A percentile compares a stretch with the other conserved stretches of the same genome.
Evolutionary conservation across 2,113 vertebrate genomes (phyloP).

Genomic region (Guaruba guarouba): DNA sequence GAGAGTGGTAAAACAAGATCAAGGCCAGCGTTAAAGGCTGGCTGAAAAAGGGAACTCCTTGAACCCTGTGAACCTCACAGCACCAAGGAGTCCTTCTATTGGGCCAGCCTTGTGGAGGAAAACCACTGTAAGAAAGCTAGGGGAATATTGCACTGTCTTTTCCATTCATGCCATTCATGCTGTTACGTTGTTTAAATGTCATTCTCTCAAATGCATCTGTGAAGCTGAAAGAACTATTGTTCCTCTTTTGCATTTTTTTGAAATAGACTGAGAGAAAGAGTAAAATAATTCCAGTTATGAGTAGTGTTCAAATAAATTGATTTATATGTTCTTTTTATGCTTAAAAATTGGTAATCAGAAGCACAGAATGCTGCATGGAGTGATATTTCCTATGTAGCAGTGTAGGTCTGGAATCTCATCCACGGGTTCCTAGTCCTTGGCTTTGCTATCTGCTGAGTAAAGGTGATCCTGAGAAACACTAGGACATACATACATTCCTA

Average conservation of each 20-base stretch:
- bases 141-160: background rate
- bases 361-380: background rate
- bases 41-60: background rate
- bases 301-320: background rate
- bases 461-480: background rate
- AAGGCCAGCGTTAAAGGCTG: background rate
- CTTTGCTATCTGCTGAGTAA: background rate
- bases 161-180: background rate
- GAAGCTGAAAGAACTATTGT: background rate
- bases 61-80: background rate
- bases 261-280: background rate
- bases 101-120: background rate
- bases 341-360: background rate
- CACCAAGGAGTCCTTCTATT: background rate
- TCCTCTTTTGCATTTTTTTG: background rate
- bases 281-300: background rate
- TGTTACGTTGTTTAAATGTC: background rate
- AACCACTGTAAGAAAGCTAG: background rate
- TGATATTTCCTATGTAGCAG: background rate
- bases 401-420: background rate
- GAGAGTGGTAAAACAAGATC: background rate
- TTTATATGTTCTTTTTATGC: background rate
- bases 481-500: background rate
- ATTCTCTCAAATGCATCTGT: background rate
- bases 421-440: background rate